Conservation (phyloP, 2,113 vertebrate species). For the Dissostichus mawsoni region DNA sequence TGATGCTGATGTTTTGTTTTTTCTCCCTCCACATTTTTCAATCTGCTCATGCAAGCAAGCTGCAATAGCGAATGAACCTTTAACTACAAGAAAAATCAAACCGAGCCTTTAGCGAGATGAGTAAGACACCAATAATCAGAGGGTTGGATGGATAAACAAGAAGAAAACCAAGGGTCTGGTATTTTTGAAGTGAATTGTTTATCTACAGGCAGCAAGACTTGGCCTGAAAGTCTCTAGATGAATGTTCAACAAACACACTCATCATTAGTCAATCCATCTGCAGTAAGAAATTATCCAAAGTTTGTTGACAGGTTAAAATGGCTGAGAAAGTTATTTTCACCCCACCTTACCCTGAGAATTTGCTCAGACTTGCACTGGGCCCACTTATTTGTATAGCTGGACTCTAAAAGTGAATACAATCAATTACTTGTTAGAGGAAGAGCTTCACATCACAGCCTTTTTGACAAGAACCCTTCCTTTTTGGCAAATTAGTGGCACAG, state of each 20-base stretch:
- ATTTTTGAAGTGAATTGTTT: conserved; percentile 16
- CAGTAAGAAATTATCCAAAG: too few species aligned
- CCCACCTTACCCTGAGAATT: conserved; percentile 27
- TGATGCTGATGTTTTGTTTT: conserved; percentile 28
- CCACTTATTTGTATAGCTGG: conserved; percentile 71
- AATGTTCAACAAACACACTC: neutral
- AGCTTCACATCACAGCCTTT: conserved; percentile 37
- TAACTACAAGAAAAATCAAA: conserved; percentile 24
- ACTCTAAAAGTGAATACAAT: conserved; percentile 55
- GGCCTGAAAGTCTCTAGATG: neutral
- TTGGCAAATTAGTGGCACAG: conserved; percentile 64
- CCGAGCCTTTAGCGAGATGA: conserved; percentile 17
- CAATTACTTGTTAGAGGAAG: conserved; percentile 42
- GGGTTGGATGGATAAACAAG: neutral
- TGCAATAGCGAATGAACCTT: conserved; percentile 24
- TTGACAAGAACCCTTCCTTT: conserved; percentile 61
- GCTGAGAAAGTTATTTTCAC: conserved; percentile 20
- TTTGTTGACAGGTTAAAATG: too few species aligned
- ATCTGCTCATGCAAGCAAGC: conserved; percentile 19
- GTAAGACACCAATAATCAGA: conserved; percentile 10
- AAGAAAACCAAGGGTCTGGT: conserved; percentile 11
- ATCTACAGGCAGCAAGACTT: neutral
- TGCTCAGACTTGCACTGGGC: conserved; percentile 54
- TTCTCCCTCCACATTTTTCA: conserved; percentile 12
- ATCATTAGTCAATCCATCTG: neutral